Evolutionary conservation across 2,888 invertebrate species (phyloP), one percentile per base, ranked within the genome.

Genomic region (Timema cristinae): DNA sequence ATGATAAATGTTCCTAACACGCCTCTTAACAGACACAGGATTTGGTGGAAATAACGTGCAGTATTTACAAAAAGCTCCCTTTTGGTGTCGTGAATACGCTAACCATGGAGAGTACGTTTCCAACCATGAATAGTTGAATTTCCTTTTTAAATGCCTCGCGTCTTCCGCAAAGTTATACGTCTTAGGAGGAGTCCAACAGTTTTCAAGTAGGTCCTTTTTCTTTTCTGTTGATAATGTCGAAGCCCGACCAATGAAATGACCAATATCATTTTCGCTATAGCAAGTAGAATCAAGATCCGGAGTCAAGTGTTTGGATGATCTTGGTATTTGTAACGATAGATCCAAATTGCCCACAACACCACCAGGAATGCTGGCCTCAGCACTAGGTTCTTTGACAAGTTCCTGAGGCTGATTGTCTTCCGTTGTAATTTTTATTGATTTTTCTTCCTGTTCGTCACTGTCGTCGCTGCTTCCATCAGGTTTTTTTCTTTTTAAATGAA

Each of bases 1-100:
- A 78, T 72, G 67, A 78, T 77, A 72, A 79, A 77, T 74, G 76
- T 76, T 56, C 77, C 77, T 69, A 76, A 76, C 71, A 77, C 73
- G 50, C 78, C 77, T 75, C 74, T 76, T 76, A n/a, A 73, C 32
- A 68, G 72, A 48, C 49, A n/a, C 66, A 66, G 70, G 68, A 72
- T 49, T 51, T 56, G 77, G 77, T 68, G 75, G 76, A 73, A 78
- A 78, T 61, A 79, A 72, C 48, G 77, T 76, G 75, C 77, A 79
- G 67, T 76, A 74, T 68, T 70, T 72, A 75, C 77, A 78, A 67
- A 78, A 72, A 67, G 75, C 77, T 70, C 77, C 77, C 77, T 77
- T 78, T 71, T 74, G 66, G 56, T 68, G 72, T 50, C 67, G 72
- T 63, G 76, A 54, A 54, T 54, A 54, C 11, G 54, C 54, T n/a